A percentile compares a stretch with the other conserved stretches of the same genome.
Evolutionary conservation across 2,888 invertebrate genomes (phyloP).

Genomic region (Glaucopsyche alexis): DNA sequence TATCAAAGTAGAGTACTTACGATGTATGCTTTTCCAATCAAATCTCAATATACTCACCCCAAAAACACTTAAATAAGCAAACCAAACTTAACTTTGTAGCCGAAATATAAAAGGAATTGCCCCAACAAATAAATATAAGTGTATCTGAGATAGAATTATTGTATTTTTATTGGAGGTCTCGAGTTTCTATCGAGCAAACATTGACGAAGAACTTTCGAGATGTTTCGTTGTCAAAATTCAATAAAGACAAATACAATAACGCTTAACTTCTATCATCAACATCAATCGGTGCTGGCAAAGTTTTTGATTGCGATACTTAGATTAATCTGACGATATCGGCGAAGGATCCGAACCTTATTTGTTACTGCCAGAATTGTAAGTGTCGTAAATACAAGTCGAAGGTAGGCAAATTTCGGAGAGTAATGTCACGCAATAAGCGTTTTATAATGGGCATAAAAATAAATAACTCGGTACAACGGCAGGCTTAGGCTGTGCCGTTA

Average conservation of each 20-base stretch:
- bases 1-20: no score
- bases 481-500: background rate
- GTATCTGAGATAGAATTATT: background rate
- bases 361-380: background rate
- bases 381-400: background rate
- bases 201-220: background rate
- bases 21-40: no score
- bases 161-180: conserved; percentile 11
- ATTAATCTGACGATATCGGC: background rate
- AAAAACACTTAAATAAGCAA: background rate
- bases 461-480: background rate
- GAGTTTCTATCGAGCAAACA: conserved; percentile 6
- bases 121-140: conserved; percentile 10
- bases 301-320: conserved; percentile 15
- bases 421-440: background rate
- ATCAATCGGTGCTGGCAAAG: background rate
- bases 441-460: conserved; percentile 24
- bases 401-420: background rate
- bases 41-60: background rate
- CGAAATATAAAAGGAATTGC: background rate
- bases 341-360: background rate
- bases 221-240: conserved; percentile 24
- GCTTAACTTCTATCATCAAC: conserved; percentile 6
- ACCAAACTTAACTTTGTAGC: background rate
- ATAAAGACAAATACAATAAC: conserved; percentile 26